Evolutionary conservation across 2,888 invertebrate species (phyloP), one percentile per base, ranked within the genome.

Genomic region (Thymelicus lineola): DNA sequence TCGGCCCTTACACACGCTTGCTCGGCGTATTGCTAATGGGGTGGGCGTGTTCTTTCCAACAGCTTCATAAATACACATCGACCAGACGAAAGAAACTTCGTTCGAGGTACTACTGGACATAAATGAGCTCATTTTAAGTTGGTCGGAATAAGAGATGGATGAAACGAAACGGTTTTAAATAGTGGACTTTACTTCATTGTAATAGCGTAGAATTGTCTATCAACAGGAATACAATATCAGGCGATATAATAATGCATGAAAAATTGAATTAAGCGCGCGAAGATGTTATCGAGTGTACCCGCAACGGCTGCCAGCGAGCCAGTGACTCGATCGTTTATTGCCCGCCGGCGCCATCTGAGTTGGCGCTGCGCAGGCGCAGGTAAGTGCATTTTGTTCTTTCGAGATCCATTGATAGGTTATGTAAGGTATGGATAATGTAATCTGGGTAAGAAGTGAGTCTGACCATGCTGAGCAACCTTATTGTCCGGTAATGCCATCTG

Each of bases 171-270:
- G 10, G 61, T 28, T 45, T 61, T 58, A 67, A 53, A 59, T 57
- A 45, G n/a, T 20, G 57, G 35, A 69, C 68, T 63, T 45, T 62
- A 62, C 6, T 58, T 17, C 57, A 69, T 63, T 63, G 58, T 69
- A 69, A 69, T 50, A 69, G 57, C 28, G 58, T 69, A 36, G 63
- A 38, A 48, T 58, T 50, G 46, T 46, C 36, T 57, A 35, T 69
- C 42, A n/a, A 17, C 58, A 61, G 67, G 69, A 20, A 59, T 71
- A 71, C 36, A 57, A 66, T 57, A 73, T 74, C 69, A 42, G 12
- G 61, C 55, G 73, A 70, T 68, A 75, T 70, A 75, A 76, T 76
- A 73, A 72, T 72, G 75, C 75, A 75, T 79, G 77, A 76, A 77
- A 77, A 77, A 77, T 77, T 76, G 73, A 76, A 77, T 77, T 75